Base-by-base conservation (phyloP, 2,113 vertebrate species). In the Hypomesus transpacificus region DNA sequence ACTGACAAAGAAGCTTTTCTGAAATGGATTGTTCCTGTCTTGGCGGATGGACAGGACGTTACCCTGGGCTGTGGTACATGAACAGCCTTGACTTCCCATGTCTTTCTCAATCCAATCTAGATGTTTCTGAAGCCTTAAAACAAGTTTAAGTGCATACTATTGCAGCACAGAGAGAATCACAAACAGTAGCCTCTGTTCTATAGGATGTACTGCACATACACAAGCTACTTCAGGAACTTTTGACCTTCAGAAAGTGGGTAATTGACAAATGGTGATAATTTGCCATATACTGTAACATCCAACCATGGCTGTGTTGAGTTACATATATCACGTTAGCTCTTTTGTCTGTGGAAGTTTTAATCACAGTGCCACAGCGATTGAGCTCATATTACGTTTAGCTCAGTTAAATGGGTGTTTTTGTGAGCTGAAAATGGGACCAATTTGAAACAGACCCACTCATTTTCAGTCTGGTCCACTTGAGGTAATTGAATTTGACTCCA, bases 401-500 rank as follows among this genome's bases (percentile, higher is more conserved):
- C 58, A 66, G 81, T 78, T 81, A 84, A 85, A 83, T 74, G 79
- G 75, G 50, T 78, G 81, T 88, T 86, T 58, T 82, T 81, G 81
- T 82, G 75, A 85, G 75, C 74, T 70, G 70, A 85, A 82, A 87
- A 79, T 50, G 7, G 66, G 77, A 73, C 75, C 82, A 81, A 85
- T 85, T 75, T 84, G 83, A 89, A 85, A 76, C 85, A 86, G 78
- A 82, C 79, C 74, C 59, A 14, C 75, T 85, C 69, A 73, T 87
- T 84, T 80, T 71, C 71, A 85, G 68, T 83, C 80, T 73, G 74
- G 72, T 82, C 78, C 82, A 81, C 82, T 87, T 89, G 71, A 73
- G 51, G 70, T 90, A 89, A 91, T 88, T 90, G 68, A 88, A 90
- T 83, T 88, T 81, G 87, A 87, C 80, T 88, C 69, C n/a, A 69